Conservation (phyloP, 2,888 invertebrate genomes). For the Teinopalpus imperialis region DNA sequence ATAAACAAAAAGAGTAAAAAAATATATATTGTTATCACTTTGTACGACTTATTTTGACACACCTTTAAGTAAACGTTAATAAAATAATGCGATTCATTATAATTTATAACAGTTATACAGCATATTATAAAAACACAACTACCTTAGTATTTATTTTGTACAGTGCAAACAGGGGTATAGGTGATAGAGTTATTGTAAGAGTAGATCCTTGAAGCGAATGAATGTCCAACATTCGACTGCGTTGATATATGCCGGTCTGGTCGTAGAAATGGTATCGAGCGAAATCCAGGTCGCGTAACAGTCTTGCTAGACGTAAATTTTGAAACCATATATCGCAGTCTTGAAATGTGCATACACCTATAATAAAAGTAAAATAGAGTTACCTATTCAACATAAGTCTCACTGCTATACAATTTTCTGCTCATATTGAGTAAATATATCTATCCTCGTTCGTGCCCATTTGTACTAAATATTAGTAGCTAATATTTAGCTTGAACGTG, state of each 20-base stretch:
- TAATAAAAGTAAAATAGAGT: constrained; percentile 24
- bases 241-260: constrained; percentile 55
- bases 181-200: constrained; percentile 42
- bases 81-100: no score
- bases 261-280: constrained; percentile 68
- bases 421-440: no score
- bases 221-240: constrained; percentile 46
- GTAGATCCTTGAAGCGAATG: constrained; percentile 66
- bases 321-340: constrained; percentile 58
- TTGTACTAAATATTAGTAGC: no score
- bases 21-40: no score
- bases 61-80: no score
- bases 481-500: no score
- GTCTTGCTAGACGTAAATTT: constrained; percentile 50
- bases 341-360: constrained; percentile 66
- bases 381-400: no score
- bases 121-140: constrained; percentile 1
- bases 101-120: no score
- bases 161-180: constrained; percentile 52
- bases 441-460: no score
- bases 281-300: constrained; percentile 65
- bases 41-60: no score
- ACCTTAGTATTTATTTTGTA: constrained; percentile 72
- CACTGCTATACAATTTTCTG: no score
- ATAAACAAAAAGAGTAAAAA: no score